Base-by-base conservation (phyloP, 2,113 vertebrate species). In the Callocephalon fimbriatum region DNA sequence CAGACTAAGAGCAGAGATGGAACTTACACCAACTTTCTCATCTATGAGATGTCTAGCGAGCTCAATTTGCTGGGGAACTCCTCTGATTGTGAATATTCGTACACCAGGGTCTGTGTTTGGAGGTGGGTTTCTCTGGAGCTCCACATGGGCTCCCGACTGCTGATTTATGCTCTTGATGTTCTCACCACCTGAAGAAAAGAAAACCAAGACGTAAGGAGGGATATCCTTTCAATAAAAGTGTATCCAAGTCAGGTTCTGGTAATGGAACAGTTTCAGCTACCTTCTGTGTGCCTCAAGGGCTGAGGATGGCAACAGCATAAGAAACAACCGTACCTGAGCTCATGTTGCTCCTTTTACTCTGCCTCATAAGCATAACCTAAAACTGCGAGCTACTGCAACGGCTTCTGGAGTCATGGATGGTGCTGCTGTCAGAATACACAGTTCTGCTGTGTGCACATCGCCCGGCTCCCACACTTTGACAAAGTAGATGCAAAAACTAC, bases 111-210 rank as follows among this genome's bases (percentile, higher is more conserved):
- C 99, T 6, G 99, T 99, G 98, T 98, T 99, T 2, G 99, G 99
- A 20, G 99, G 99, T 0, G 99, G 99, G 94, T 99, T 99, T 91
- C 99, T 98, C 98, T 99, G 99, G 4, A 99, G 99, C 98, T 99
- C 99, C 97, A 99, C 99, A 0, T 99, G 99, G 1, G 99, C 99
- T n/a, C 99, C 99, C 0, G 99, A 99, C 96, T 99, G 99, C 98
- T 99, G 99, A 90, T 99, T 99, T 97, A 99, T 99, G 98, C 98
- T 99, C 96, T 99, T 99, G 98, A 99, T 99, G 97, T 99, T 99
- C 97, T 99, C 99, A 11, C 99, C 99, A 87, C 99, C 99, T 99
- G 97, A 21, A 18, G 89, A 81, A 38, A 63, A 78, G 77, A 63
- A 88, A 95, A 58, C 9, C 26, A 67, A 61, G 65, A 45, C 3